Evolutionary conservation across 1,140 invertebrate species (phyloP), one percentile per base, ranked within the genome.

Genomic region (Oryzaephilus surinamensis): DNA sequence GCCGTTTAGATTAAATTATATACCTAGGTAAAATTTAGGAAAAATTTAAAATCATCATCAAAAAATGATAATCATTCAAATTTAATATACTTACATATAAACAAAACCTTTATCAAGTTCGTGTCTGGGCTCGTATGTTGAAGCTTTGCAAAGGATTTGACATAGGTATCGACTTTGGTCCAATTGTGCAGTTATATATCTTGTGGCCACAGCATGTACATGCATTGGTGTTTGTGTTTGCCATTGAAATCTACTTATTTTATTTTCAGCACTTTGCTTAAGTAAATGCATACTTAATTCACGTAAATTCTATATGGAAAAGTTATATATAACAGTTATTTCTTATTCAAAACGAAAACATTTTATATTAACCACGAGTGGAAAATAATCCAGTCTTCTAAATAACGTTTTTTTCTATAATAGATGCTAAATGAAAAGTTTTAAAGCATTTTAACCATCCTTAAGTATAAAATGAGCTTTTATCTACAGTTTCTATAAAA

Each of bases 231-330:
- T 77, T 52, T 69, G 67, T 1, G 62, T 62, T 26, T 51, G 48
- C 62, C 58, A 51, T 57, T 65, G 42, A 52, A 58, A 53, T 52
- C 47, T 51, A 63, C 48, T 62, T 61, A 51, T 67, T 61, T 56
- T 62, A 47, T 47, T 69, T 57, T 53, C 73, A 32, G 57, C 56
- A 2, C 62, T 64, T 54, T 81, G 72, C 54, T 84, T 85, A 33
- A 88, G 65, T 39, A 88, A 62, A 64, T 87, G 82, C 62, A 87
- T 79, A 48, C 81, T 87, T 32, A 88, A 62, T 55, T 86, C 84
- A 0, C 84, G 72, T 15, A 88, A 66, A 64, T 87, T 88, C 71
- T 83, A 52, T 49, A 61, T 44, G 40, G 38, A 45, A 40, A 36
- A 32, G 4, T 14, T 21, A 6, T 6, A 21, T 21, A 6, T 21